Evolutionary conservation across 1,140 invertebrate genomes (phyloP).

Genomic region (Zaprionus ghesquierei): DNA sequence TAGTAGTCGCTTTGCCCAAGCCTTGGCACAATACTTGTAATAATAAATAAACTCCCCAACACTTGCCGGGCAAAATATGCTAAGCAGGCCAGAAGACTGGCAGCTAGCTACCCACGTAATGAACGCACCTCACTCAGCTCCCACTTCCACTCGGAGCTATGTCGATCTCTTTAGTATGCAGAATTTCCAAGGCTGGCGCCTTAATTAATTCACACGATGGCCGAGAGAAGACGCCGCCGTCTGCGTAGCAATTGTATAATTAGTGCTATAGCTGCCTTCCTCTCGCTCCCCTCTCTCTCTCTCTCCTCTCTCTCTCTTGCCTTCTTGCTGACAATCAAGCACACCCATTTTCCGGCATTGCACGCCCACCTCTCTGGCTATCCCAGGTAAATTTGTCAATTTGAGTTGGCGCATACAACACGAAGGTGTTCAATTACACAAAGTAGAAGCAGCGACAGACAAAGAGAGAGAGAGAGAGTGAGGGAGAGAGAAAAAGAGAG

Average conservation of each 20-base stretch:
- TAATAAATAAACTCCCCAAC: conserved; percentile 23
- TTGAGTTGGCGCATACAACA: conserved; percentile 42
- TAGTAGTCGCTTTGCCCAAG: background rate
- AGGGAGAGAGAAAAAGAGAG: background rate
- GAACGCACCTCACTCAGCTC: conserved; percentile 24
- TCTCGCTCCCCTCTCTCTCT: background rate
- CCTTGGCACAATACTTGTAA: conserved; percentile 2
- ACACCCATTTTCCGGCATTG: conserved; percentile 9
- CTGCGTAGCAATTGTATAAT: conserved; percentile 50
- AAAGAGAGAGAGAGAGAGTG: background rate
- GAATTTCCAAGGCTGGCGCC: conserved; percentile 44
- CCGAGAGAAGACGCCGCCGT: background rate
- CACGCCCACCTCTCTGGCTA: conserved; percentile 1
- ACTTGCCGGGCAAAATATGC: conserved; percentile 38
- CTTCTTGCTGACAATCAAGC: conserved; percentile 5
- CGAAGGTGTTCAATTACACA: conserved; percentile 51
- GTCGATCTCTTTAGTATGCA: conserved; percentile 41
- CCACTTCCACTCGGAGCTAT: background rate
- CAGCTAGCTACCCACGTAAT: conserved; percentile 26
- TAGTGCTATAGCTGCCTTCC: conserved; percentile 26
- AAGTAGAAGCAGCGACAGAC: conserved; percentile 13
- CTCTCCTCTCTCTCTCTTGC: background rate
- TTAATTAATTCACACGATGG: conserved; percentile 38
- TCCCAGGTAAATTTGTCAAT: conserved; percentile 37
- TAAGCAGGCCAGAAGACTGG: conserved; percentile 1